Base-by-base conservation (phyloP, 2,797 vertebrate species). In the Chelmon rostratus region DNA sequence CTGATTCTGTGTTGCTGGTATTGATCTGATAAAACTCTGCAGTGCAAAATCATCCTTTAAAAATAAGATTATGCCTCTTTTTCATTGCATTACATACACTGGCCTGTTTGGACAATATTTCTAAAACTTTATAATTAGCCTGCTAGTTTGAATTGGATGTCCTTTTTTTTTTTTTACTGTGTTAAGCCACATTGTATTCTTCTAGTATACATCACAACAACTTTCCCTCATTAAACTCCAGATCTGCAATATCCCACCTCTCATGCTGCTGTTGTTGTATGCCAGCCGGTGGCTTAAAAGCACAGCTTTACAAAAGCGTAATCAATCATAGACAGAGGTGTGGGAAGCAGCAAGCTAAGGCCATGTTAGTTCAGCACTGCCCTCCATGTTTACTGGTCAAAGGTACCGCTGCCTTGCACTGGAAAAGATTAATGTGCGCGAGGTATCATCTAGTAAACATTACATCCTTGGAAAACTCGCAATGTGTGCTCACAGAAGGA, bases 381-480 rank as follows among this genome's bases (percentile, higher is more conserved):
- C 79, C 82, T 84, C 71, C 58, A 31, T 90, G 84, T 92, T 88
- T 86, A 66, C 76, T 72, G 87, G 91, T 92, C 89, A 86, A 83
- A 90, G 70, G 86, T 85, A 78, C 69, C 38, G 35, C 47, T 69
- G 75, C 61, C 49, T 79, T 13, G 58, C 87, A 84, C 72, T 59
- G 73, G 83, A 72, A 87, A 90, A 93, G 90, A 93, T 92, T 72
- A 85, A 95, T 94, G 88, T 89, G 68, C 70, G 57, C 25, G n/a
- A 65, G 87, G 73, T 87, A 81, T 91, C 91, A 84, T 62, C 68
- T 42, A 42, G 81, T 84, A 89, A 90, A 93, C 89, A 84, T 79
- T 68, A 78, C 85, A 84, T 81, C 75, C 82, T 74, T 52, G 9
- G 67, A 88, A 87, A 92, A 85, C 79, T 81, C 75, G 33, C 82